These are phyloP conservation scores for Mimumesa dahlbomi DNA, from an alignment of 2,888 invertebrate species.

Conservation along the genomic window DNA sequence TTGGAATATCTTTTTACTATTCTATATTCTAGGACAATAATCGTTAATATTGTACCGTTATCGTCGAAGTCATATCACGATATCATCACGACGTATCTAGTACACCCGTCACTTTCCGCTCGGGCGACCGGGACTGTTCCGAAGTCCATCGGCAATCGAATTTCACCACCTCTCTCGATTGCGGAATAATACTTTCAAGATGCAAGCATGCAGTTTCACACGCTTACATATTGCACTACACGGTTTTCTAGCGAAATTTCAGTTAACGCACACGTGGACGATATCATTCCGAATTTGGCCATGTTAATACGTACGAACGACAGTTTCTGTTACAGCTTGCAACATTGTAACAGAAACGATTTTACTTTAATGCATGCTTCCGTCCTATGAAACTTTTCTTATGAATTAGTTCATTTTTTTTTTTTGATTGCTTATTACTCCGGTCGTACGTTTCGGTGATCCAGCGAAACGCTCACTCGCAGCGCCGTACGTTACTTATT, in stretches of 20 bases:
- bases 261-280: no score
- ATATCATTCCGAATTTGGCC: no score
- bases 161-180: conserved; percentile 19
- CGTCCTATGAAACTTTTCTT: conserved; percentile 37
- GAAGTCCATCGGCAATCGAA: conserved; percentile 30
- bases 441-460: conserved; percentile 42
- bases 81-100: conserved; percentile 64
- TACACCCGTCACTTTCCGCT: conserved; percentile 44
- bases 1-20: conserved; percentile 70
- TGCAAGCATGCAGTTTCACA: conserved; percentile 42
- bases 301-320: conserved; percentile 16
- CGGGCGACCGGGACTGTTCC: conserved; percentile 42
- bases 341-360: conserved; percentile 18
- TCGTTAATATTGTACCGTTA: conserved; percentile 74
- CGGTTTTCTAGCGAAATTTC: no score
- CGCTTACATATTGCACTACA: background rate
- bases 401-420: conserved; percentile 26
- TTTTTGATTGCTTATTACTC: conserved; percentile 59
- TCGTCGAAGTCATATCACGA: conserved; percentile 68
- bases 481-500: no score
- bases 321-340: background rate
- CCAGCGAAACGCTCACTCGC: conserved; percentile 34
- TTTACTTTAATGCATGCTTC: conserved; percentile 33
- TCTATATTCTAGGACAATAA: conserved; percentile 76
- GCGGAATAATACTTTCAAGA: conserved; percentile 42